A percentile compares a stretch with the other conserved stretches of the same genome.
phyloP scores from a whole-genome alignment of 2,888 invertebrate species.

The Thymelicus acteon region DNA sequence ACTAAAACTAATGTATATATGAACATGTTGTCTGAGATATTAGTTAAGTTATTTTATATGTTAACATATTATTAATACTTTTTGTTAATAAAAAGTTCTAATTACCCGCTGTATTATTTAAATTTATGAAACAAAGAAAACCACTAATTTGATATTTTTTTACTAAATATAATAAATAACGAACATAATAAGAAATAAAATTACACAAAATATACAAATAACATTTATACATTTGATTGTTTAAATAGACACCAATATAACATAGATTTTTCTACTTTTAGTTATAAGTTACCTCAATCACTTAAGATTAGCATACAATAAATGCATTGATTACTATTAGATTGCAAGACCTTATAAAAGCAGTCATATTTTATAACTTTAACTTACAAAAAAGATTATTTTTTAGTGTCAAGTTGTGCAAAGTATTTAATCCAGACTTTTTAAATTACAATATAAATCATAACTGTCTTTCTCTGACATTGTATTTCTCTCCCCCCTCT shows the following conservation, averaged over 20 bases:
- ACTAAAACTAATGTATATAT: constrained; percentile 23
- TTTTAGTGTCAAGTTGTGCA: no score
- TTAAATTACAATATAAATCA: no score
- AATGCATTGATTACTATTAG: neutral
- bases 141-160: neutral
- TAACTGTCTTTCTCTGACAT: no score
- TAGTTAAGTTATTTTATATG: constrained; percentile 59
- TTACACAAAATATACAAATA: neutral
- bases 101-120: constrained; percentile 30
- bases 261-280: neutral
- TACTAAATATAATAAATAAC: constrained; percentile 11
- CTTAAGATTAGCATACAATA: neutral
- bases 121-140: neutral
- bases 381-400: no score
- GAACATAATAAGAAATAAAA: constrained; percentile 14
- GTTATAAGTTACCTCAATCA: neutral
- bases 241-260: constrained; percentile 21
- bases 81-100: constrained; percentile 47
- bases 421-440: no score
- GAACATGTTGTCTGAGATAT: constrained; percentile 55
- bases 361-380: no score
- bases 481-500: no score
- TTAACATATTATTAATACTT: constrained; percentile 50
- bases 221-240: neutral
- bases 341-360: neutral